phyloP scores from a whole-genome alignment of 2,113 vertebrate species.

The Mesitornis unicolor region DNA sequence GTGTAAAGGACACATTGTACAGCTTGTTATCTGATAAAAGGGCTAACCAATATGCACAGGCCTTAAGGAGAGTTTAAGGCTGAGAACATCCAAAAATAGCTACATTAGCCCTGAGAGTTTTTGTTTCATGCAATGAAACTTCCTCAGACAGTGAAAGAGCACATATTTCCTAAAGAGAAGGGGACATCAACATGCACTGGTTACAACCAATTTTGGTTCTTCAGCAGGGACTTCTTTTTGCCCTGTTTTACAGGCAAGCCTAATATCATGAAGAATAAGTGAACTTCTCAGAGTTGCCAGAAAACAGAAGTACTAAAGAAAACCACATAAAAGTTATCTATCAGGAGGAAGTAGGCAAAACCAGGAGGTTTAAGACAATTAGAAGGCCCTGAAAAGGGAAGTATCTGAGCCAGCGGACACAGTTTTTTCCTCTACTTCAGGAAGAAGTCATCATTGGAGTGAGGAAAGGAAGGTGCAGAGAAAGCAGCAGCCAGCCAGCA shows the following conservation, averaged over 20 bases:
- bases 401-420: not conserved
- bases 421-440: not conserved
- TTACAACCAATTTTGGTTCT: not conserved
- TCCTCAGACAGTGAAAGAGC: not conserved
- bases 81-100: not conserved
- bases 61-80: not conserved
- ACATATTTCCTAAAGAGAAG: not conserved
- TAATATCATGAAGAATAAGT: not conserved
- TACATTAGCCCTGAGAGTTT: not conserved
- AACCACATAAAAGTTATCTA: accelerated
- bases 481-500: not conserved
- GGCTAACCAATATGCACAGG: not conserved
- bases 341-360: not conserved
- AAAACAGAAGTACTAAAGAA: not conserved
- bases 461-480: not conserved
- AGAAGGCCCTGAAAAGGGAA: not conserved
- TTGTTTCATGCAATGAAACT: not conserved
- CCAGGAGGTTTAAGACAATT: not conserved
- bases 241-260: not conserved
- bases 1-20: not conserved
- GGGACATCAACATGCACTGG: accelerated
- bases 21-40: not conserved
- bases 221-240: not conserved
- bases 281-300: not conserved
- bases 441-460: not conserved